Evolutionary conservation across 2,113 vertebrate genomes (phyloP).

Genomic region (Chlamydotis undulata): DNA sequence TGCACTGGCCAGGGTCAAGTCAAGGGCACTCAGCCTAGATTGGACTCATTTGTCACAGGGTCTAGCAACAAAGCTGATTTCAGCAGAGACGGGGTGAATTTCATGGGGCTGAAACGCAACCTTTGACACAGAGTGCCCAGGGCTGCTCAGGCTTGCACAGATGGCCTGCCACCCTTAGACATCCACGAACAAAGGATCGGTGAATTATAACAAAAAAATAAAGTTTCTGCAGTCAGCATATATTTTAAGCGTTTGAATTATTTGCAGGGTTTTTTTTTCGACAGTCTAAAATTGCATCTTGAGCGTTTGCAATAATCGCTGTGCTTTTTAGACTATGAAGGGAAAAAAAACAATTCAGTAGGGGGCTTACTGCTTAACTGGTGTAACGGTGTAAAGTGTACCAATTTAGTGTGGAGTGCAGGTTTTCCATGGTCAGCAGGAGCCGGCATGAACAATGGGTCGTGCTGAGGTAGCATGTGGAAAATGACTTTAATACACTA

Average conservation of each 20-base stretch:
- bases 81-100: conserved; percentile 88
- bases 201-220: conserved; percentile 85
- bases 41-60: conserved; percentile 99
- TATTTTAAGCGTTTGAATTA: conserved; percentile 84
- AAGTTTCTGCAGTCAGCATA: conserved; percentile 84
- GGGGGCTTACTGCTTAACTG: conserved; percentile 88
- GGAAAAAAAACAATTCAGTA: conserved; percentile 84
- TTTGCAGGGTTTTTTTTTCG: conserved; percentile 76
- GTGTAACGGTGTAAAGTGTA: conserved; percentile 91
- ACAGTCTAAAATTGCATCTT: conserved; percentile 86
- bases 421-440: conserved; percentile 95
- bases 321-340: conserved; percentile 87
- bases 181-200: conserved; percentile 82
- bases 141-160: conserved; percentile 84
- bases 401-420: conserved; percentile 88
- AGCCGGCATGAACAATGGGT: conserved; percentile 98
- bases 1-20: conserved; percentile 98
- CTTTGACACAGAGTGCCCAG: conserved; percentile 90
- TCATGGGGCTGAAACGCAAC: conserved; percentile 88
- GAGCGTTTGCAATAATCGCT: conserved; percentile 86
- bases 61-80: conserved; percentile 95
- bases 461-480: conserved; percentile 99
- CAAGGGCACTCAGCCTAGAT: conserved; percentile 98
- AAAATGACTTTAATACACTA: conserved; percentile 99
- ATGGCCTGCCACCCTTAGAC: conserved; percentile 84